phyloP scores from a whole-genome alignment of 2,888 invertebrate species.

The Chrysolina haemoptera region DNA sequence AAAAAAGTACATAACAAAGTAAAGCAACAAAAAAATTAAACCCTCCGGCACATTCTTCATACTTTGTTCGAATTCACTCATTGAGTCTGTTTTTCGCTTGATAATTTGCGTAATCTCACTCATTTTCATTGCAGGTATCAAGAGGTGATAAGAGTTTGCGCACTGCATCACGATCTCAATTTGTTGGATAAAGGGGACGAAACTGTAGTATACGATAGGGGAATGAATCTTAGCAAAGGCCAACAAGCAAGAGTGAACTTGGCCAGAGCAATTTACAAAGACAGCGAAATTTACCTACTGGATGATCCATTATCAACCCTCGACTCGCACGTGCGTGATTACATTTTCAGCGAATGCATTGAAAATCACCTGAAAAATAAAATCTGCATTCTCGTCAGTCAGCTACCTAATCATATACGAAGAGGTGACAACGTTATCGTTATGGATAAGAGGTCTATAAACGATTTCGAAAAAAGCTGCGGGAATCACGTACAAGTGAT shows the following conservation, averaged over 20 bases:
- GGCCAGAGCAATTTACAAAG: conserved; percentile 86
- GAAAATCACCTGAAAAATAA: conserved; percentile 75
- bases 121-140: conserved; percentile 46
- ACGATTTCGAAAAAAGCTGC: conserved; percentile 77
- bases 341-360: conserved; percentile 86
- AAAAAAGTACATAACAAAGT: too few species aligned
- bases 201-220: conserved; percentile 84
- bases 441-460: conserved; percentile 70
- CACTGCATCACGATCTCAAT: conserved; percentile 80
- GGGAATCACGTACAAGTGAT: conserved; percentile 71
- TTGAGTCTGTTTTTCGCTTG: not conserved
- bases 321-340: conserved; percentile 88
- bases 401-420: conserved; percentile 76
- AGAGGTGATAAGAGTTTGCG: conserved; percentile 75
- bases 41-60: too few species aligned
- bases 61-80: not conserved
- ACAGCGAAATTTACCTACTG: conserved; percentile 86
- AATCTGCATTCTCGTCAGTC: conserved; percentile 82
- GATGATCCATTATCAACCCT: conserved; percentile 93
- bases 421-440: conserved; percentile 63
- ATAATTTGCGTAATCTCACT: not conserved
- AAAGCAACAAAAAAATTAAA: too few species aligned
- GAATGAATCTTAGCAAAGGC: conserved; percentile 81
- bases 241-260: conserved; percentile 90
- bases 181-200: conserved; percentile 83